Conservation (phyloP, 2,888 invertebrate species). For the Latrodectus hesperus region DNA sequence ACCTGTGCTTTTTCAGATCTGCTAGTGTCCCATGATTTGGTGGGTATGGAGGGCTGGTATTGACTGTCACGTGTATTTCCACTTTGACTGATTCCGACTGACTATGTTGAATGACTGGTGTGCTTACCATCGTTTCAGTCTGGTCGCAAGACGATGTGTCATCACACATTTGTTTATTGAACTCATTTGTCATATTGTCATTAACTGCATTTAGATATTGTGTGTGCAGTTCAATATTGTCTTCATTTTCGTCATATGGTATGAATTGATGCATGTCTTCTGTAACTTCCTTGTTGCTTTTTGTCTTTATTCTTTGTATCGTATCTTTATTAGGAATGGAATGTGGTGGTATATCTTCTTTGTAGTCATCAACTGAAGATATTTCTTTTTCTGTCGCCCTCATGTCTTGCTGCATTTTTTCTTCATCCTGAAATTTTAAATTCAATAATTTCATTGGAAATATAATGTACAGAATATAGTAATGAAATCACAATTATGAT, state of each 20-base stretch:
- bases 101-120: constrained; percentile 45
- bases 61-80: constrained; percentile 72
- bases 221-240: constrained; percentile 41
- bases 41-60: constrained; percentile 80
- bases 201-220: constrained; percentile 40
- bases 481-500: too few species aligned
- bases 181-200: constrained; percentile 52
- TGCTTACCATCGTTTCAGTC: neutral
- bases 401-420: constrained; percentile 60
- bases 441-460: neutral
- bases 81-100: constrained; percentile 73
- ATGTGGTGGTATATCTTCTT: constrained; percentile 24
- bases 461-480: too few species aligned
- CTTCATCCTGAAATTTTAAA: constrained; percentile 50
- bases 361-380: constrained; percentile 7
- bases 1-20: constrained; percentile 92
- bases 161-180: constrained; percentile 17
- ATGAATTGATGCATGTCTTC: constrained; percentile 15
- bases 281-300: constrained; percentile 11
- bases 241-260: constrained; percentile 27
- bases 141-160: constrained; percentile 11
- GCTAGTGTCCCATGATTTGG: constrained; percentile 88
- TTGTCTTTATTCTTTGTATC: constrained; percentile 43
- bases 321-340: constrained; percentile 32
- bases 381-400: constrained; percentile 54